These are phyloP conservation scores for Vespertilio murinus DNA, from an alignment of 2,797 vertebrate species.

Conservation along the genomic window DNA sequence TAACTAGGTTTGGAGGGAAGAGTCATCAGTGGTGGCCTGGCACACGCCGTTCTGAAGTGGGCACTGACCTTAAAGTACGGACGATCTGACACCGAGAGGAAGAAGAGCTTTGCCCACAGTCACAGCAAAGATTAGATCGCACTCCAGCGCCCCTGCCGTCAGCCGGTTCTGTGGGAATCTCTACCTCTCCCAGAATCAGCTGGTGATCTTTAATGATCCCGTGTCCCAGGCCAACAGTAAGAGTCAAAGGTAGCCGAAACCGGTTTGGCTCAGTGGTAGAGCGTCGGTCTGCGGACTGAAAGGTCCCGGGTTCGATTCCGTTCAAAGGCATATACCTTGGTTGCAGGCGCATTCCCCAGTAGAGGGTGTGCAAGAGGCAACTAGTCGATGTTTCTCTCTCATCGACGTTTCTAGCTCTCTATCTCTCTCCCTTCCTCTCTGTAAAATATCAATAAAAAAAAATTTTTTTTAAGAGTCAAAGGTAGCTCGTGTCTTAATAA, in stretches of 20 bases:
- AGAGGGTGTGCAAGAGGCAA: no score
- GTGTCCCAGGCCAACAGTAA: neutral
- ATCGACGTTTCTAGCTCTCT: no score
- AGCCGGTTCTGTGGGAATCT: neutral
- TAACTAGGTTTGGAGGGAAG: neutral
- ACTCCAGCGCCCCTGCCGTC: neutral
- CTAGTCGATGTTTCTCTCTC: no score
- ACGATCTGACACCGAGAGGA: neutral
- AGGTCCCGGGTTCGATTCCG: no score
- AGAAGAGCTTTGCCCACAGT: neutral
- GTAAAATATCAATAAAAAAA: no score
- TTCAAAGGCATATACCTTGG: no score
- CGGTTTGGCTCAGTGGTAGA: no score
- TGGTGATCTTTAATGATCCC: neutral
- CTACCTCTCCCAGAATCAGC: neutral
- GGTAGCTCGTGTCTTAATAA: neutral
- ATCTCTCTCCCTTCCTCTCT: no score
- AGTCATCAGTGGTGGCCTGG: neutral
- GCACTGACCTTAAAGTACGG: neutral
- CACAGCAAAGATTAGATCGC: neutral
- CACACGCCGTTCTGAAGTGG: neutral
- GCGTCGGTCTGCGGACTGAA: no score
- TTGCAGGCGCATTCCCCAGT: no score
- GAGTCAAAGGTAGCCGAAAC: constrained; percentile 8
- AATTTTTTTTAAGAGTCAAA: constrained; percentile 32